phyloP scores from a whole-genome alignment of 2,888 invertebrate genomes.

The Ethmia dodecea region DNA sequence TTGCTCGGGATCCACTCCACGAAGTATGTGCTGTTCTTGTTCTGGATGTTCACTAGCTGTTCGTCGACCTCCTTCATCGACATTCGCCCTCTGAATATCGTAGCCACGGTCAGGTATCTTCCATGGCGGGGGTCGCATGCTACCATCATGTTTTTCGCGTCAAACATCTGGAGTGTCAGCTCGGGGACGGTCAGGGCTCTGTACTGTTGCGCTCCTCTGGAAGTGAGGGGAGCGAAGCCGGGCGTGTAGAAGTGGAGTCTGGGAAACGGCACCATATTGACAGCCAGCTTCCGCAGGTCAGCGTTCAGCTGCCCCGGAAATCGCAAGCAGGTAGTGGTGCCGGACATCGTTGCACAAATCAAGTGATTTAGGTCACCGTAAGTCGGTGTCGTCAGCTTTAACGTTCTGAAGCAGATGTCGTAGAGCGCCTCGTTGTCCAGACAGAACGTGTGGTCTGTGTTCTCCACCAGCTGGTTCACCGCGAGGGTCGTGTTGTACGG shows the following conservation, averaged over 20 bases:
- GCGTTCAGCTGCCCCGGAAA: slow-evolving; percentile 75
- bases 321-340: slow-evolving; percentile 88
- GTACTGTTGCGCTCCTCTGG: slow-evolving; percentile 92
- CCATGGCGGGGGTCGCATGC: slow-evolving; percentile 95
- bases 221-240: slow-evolving; percentile 83
- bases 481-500: slow-evolving; percentile 93
- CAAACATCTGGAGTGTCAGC: slow-evolving; percentile 80
- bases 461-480: slow-evolving; percentile 90
- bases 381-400: slow-evolving; percentile 85
- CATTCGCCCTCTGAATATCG: slow-evolving; percentile 93
- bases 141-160: slow-evolving; percentile 91
- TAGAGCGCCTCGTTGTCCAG: slow-evolving; percentile 84
- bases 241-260: slow-evolving; percentile 77
- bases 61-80: slow-evolving; percentile 96
- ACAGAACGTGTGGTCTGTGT: slow-evolving; percentile 81
- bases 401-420: slow-evolving; percentile 89
- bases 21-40: slow-evolving; percentile 87
- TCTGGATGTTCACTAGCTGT: slow-evolving; percentile 86
- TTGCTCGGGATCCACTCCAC: slow-evolving; percentile 91
- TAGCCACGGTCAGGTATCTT: slow-evolving; percentile 92
- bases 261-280: slow-evolving; percentile 81
- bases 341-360: slow-evolving; percentile 91
- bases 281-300: slow-evolving; percentile 62
- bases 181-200: slow-evolving; percentile 94
- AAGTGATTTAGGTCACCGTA: slow-evolving; percentile 90